These are phyloP conservation scores for Chrysina gloriosa DNA, from an alignment of 2,888 invertebrate species.

Conservation along the genomic window DNA sequence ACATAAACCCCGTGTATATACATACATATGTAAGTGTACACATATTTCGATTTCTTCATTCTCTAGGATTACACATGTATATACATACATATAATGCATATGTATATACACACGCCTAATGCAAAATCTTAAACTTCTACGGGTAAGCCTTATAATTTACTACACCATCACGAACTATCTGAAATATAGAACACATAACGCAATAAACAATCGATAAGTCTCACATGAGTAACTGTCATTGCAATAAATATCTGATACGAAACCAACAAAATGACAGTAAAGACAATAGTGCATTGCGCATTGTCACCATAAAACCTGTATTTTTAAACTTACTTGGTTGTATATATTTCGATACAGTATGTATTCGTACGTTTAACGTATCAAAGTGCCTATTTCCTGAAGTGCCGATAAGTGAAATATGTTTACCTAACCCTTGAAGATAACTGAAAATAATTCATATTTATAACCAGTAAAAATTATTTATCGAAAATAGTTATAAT, in stretches of 20 bases:
- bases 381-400: not conserved
- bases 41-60: not conserved
- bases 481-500: too few relatives aligned
- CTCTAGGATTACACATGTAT: not conserved
- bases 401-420: not conserved
- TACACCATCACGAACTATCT: slow-evolving; percentile 8
- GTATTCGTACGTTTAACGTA: not conserved
- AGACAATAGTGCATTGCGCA: slow-evolving; percentile 6
- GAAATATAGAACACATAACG: slow-evolving; percentile 6
- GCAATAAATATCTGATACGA: slow-evolving; percentile 5
- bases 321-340: not conserved
- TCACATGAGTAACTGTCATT: slow-evolving; percentile 11
- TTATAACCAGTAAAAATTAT: too few relatives aligned
- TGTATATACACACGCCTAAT: too few relatives aligned
- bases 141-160: not conserved
- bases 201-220: slow-evolving; percentile 10
- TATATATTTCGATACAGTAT: not conserved
- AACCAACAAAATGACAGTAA: not conserved
- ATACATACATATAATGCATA: too few relatives aligned
- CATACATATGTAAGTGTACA: not conserved
- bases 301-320: slow-evolving; percentile 11
- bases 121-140: not conserved
- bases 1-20: not conserved
- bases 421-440: not conserved
- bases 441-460: not conserved